Base-by-base conservation (phyloP, 2,113 vertebrate genomes). In the Illadopsis cleaveri region DNA sequence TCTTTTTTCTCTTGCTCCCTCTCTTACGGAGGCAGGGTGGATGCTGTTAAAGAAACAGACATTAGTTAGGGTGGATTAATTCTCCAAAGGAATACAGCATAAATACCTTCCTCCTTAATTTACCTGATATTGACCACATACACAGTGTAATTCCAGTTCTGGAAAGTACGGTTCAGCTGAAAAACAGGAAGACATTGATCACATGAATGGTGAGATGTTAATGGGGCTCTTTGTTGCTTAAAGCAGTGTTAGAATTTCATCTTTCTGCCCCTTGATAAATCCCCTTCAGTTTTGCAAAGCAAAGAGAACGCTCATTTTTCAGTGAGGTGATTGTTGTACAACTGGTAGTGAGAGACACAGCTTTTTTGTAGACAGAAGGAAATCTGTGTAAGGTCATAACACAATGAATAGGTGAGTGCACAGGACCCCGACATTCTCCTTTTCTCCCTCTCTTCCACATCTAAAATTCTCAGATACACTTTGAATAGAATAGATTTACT, bases 141-240 rank as follows among this genome's bases (percentile, higher is more conserved):
- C 35, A 99, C 98, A 1, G 96, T 97, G 33, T 98, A 98, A 92
- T 97, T 99, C 99, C 99, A 99, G 97, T 98, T 98, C 81, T 98
- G 97, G 86, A 99, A 99, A 18, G 99, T 99, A 60, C 98, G 96
- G 90, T 99, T 99, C 51, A 99, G 98, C 99, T 99, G 98, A 50
- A 98, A 98, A 97, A 98, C 80, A 98, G 57, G 93, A 97, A 95
- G 79, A 94, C 62, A 89, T 91, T 69, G 85, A 92, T 86, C 35
- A 92, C 24, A 70, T n/a, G 44, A 82, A 90, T 38, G n/a, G 19
- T 1, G 6, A 82, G 38, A 69, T 71, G 47, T 68, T 91, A 91
- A 75, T 37, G 44, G 57, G 23, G 10, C 13, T 61, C 68, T 93
- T 87, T 76, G 82, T 73, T 80, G 48, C 77, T 69, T 88, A 88